These are phyloP conservation scores for Nansenia antarctica DNA, from an alignment of 2,113 vertebrate species.

Conservation along the genomic window DNA sequence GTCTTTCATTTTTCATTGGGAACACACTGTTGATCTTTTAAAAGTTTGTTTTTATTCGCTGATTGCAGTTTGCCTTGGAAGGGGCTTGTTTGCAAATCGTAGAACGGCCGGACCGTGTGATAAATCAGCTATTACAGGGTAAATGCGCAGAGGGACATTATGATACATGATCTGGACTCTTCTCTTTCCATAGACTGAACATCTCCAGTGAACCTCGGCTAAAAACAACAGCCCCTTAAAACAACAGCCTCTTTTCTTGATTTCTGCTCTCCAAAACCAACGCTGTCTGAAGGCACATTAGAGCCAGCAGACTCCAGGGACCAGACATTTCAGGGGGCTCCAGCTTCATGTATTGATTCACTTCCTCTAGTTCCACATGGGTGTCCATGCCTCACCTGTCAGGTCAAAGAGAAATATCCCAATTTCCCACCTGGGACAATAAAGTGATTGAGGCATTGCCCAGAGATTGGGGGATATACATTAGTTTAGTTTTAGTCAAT, in stretches of 20 bases:
- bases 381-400: background rate
- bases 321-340: no score
- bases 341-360: background rate
- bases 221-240: slow-evolving; percentile 22
- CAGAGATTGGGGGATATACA: no score
- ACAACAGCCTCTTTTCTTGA: slow-evolving; percentile 15
- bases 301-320: slow-evolving; percentile 31
- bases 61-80: slow-evolving; percentile 64
- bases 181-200: background rate
- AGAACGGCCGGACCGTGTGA: slow-evolving; percentile 25
- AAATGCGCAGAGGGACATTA: background rate
- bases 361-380: background rate
- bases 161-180: background rate
- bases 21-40: slow-evolving; percentile 34
- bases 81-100: slow-evolving; percentile 37
- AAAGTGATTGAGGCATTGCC: no score
- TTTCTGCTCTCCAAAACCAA: slow-evolving; percentile 37
- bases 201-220: slow-evolving; percentile 29
- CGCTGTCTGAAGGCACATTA: slow-evolving; percentile 19
- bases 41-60: slow-evolving; percentile 45
- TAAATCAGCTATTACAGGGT: slow-evolving; percentile 40
- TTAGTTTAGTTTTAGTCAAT: no score
- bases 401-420: background rate
- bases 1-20: slow-evolving; percentile 32
- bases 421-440: no score